Base-by-base conservation (phyloP, 2,797 vertebrate genomes). In the Hephaestus fuliginosus region DNA sequence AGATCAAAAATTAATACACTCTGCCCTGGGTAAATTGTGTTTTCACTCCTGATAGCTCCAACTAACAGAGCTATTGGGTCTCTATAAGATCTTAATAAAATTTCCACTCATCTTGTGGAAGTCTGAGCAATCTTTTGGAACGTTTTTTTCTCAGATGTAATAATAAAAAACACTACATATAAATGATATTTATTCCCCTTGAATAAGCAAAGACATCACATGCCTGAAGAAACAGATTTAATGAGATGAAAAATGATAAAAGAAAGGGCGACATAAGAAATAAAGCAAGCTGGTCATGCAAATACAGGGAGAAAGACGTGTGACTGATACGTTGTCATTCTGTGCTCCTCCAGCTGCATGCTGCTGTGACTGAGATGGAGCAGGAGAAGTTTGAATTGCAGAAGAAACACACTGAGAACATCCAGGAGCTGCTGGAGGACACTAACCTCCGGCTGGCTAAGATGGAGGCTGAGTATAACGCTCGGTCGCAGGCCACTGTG, bases 351-450 rank as follows among this genome's bases (percentile, higher is more conserved):
- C 86, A 99, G 98, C 91, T 99, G 58, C 97, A 98, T 64, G 94
- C 80, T 9, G 91, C 96, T 0, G 89, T 97, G 63, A 92, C 97
- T 0, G 95, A 97, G 84, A 96, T 98, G 95, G 98, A 99, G 87
- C 97, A 97, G 91, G 97, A 98, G 83, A 99, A 98, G 91, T 96
- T 97, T 85, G 94, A 94, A 10, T 82, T 99, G 84, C 96, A 95
- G 85, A 98, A 96, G 94, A 96, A 94, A 78, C 97, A 98, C 92
- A 98, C 96, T 0, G 96, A 96, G 60, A 97, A 94, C 36, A 97
- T 98, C 87, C 97, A 98, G 89, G 94, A 97, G 20, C 88, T 99
- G 87, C 94, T 99, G 62, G 95, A 98, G 70, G 96, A 97, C 81
- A 99, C 98, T 81, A 98, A 96, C 33, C 13, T 84, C 4, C 92